Base-by-base conservation (phyloP, 2,797 vertebrate species). In the Channallabes apus region DNA sequence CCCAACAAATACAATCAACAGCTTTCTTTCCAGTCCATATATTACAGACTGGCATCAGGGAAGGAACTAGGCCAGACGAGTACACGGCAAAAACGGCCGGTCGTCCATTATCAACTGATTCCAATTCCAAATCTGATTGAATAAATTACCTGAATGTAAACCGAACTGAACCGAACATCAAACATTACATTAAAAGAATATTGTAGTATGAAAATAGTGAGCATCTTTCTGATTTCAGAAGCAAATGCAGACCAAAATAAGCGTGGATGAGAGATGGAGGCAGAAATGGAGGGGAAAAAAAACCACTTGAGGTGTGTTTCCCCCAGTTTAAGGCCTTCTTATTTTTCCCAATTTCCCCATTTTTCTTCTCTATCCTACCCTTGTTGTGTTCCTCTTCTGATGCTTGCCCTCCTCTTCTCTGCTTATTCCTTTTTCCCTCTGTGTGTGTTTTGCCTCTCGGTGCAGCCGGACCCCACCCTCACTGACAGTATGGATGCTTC, bases 391-490 rank as follows among this genome's bases (percentile, higher is more conserved):
- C 93, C 93, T 94, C 94, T 93, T 93, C 91, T 91, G 93, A 89
- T 92, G 92, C 93, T 94, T 93, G 91, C 93, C 94, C 93, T 94
- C 92, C 88, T 94, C 92, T 93, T 91, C 91, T 92, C 89, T 91
- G 88, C 89, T 82, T 88, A 86, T 86, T 86, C 81, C 86, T 85
- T 82, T 91, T 91, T 90, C 89, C 90, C 78, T 87, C 88, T 65
- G 76, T 87, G 41, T 86, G 51, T 93, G 91, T 91, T 91, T 91
- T 82, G 92, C 91, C 92, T 95, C 87, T 94, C 91, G 87, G 91
- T 92, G 92, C 88, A 92, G 92, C 93, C 87, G 93, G 92, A 95
- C 95, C 95, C 94, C 95, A 95, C 95, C 95, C 95, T 95, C 93
- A 93, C 92, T 90, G 91, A 94, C 93, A 91, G 93, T 93, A 92